Conservation (phyloP, 2,888 invertebrate genomes). For the Platerodrilus igneus region DNA sequence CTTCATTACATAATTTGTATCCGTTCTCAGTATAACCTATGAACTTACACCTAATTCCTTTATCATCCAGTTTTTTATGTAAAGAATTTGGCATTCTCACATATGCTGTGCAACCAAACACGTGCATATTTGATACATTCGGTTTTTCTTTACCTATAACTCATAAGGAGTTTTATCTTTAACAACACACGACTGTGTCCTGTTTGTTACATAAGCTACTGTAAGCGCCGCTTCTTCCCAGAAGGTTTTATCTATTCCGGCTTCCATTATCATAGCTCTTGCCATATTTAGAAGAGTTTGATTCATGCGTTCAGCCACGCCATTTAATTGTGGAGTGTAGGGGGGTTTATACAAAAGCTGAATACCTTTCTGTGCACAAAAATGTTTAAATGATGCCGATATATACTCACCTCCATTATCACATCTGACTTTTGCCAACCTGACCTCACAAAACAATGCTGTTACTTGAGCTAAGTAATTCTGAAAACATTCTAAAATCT, state of each 20-base stretch:
- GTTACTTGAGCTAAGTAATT: conserved; percentile 3
- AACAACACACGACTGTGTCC: too few relatives aligned
- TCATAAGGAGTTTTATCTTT: too few relatives aligned
- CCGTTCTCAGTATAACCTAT: too few relatives aligned
- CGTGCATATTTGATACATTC: too few relatives aligned
- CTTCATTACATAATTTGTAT: too few relatives aligned
- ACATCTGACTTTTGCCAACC: conserved; percentile 6
- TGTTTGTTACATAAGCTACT: conserved; percentile 32
- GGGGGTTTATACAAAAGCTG: conserved; percentile 14
- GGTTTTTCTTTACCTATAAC: too few relatives aligned
- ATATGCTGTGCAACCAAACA: too few relatives aligned
- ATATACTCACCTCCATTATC: conserved; percentile 15
- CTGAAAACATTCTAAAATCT: neutral
- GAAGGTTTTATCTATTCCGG: conserved; percentile 18
- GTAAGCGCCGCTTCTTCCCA: conserved; percentile 11
- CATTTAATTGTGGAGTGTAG: conserved; percentile 16
- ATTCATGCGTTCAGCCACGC: conserved; percentile 13
- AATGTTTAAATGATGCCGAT: conserved; percentile 12
- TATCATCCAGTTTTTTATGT: too few relatives aligned
- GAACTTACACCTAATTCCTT: too few relatives aligned
- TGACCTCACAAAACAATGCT: neutral
- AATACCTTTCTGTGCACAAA: conserved; percentile 18
- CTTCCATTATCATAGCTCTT: conserved; percentile 13
- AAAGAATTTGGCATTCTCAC: too few relatives aligned
- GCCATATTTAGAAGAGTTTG: conserved; percentile 13